These are phyloP conservation scores for Automeris io DNA, from an alignment of 2,888 invertebrate genomes.

Conservation along the genomic window DNA sequence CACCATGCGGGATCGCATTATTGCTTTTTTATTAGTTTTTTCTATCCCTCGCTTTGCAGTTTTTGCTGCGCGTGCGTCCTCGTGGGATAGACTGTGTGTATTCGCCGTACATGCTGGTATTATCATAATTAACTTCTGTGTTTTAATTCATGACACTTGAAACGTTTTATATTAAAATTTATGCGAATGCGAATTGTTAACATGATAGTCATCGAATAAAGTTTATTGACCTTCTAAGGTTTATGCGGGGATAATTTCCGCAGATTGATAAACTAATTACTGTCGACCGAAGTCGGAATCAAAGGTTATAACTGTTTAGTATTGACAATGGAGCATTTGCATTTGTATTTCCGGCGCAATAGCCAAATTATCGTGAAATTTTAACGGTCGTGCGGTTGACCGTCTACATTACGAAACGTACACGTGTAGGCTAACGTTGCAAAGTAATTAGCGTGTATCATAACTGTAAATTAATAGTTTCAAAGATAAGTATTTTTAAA, in stretches of 20 bases:
- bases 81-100: conserved; percentile 70
- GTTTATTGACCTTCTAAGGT: conserved; percentile 35
- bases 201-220: conserved; percentile 13
- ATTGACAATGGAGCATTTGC: conserved; percentile 66
- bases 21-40: conserved; percentile 74
- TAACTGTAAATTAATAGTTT: conserved; percentile 7
- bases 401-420: conserved; percentile 28
- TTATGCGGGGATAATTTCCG: conserved; percentile 29
- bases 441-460: conserved; percentile 11
- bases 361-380: conserved; percentile 59
- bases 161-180: conserved; percentile 49
- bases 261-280: conserved; percentile 52
- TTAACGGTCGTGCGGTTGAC: conserved; percentile 59
- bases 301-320: conserved; percentile 58
- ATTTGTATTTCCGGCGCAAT: conserved; percentile 59
- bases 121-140: conserved; percentile 66
- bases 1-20: conserved; percentile 74
- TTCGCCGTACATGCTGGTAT: conserved; percentile 70
- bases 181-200: conserved; percentile 21
- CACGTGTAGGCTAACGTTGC: conserved; percentile 10
- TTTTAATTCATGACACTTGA: conserved; percentile 36
- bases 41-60: conserved; percentile 61
- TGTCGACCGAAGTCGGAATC: conserved; percentile 27
- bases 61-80: conserved; percentile 58
- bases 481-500: conserved; percentile 12